These are phyloP conservation scores for Phalacrocorax brasilianus DNA, from an alignment of 2,113 vertebrate genomes.

Conservation along the genomic window DNA sequence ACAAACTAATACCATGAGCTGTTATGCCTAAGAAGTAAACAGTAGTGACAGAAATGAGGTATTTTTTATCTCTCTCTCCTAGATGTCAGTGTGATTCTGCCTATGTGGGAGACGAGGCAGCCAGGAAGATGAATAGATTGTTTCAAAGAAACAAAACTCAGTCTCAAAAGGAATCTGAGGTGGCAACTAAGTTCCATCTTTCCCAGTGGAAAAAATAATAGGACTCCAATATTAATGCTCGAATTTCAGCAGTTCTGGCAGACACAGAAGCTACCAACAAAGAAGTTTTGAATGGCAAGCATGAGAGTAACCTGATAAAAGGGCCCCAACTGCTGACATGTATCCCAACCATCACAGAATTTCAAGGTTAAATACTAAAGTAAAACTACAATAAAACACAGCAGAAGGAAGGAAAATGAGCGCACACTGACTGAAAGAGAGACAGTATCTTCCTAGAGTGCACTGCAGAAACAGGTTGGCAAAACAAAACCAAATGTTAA, in stretches of 20 bases:
- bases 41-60: background rate
- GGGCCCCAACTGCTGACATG: background rate
- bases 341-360: background rate
- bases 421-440: background rate
- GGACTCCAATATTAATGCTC: background rate
- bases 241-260: background rate
- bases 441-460: background rate
- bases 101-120: background rate
- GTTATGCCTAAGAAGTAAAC: background rate
- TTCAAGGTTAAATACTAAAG: background rate
- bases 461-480: background rate
- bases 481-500: background rate
- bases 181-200: background rate
- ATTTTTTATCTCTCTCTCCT: background rate
- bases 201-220: background rate
- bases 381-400: background rate
- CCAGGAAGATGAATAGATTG: background rate
- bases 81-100: background rate
- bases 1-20: background rate
- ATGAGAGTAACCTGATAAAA: background rate
- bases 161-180: background rate
- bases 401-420: background rate
- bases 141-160: background rate
- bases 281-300: background rate
- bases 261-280: background rate